Evolutionary conservation across 2,797 vertebrate genomes (phyloP).

Genomic region (Antennarius maculatus): DNA sequence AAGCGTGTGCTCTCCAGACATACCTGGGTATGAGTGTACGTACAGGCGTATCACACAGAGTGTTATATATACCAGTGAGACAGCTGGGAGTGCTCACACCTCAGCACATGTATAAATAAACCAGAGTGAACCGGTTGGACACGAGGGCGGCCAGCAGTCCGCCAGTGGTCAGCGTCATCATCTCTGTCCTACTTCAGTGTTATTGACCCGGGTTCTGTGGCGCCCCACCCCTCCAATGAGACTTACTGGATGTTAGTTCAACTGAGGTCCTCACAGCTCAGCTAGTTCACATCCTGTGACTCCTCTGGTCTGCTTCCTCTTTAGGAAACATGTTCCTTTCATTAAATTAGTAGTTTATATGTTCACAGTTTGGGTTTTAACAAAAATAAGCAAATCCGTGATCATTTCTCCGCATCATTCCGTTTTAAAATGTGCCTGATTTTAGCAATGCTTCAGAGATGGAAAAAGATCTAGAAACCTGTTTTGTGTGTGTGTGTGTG

Average conservation of each 20-base stretch:
- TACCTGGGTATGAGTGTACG: no score
- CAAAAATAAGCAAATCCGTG: no score
- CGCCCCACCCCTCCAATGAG: background rate
- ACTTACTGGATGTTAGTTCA: slow-evolving; percentile 5
- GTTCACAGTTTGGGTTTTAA: no score
- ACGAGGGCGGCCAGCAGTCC: slow-evolving; percentile 3
- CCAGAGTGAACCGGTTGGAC: slow-evolving; percentile 13
- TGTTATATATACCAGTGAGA: slow-evolving; percentile 41
- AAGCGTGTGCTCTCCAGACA: no score
- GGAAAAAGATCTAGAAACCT: no score
- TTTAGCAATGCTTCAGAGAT: no score
- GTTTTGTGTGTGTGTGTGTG: no score
- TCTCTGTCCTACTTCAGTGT: slow-evolving; percentile 34
- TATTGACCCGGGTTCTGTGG: slow-evolving; percentile 27
- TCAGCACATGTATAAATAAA: slow-evolving; percentile 67
- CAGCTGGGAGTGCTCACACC: slow-evolving; percentile 53
- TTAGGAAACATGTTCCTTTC: background rate
- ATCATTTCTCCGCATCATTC: no score
- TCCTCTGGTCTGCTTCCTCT: no score
- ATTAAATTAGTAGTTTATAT: background rate
- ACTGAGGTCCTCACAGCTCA: background rate
- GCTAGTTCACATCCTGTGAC: no score
- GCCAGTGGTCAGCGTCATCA: background rate
- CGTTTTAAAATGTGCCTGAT: no score
- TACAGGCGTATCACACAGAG: background rate